Base-by-base conservation (phyloP, 2,888 invertebrate genomes). In the Calameuta pallipes region DNA sequence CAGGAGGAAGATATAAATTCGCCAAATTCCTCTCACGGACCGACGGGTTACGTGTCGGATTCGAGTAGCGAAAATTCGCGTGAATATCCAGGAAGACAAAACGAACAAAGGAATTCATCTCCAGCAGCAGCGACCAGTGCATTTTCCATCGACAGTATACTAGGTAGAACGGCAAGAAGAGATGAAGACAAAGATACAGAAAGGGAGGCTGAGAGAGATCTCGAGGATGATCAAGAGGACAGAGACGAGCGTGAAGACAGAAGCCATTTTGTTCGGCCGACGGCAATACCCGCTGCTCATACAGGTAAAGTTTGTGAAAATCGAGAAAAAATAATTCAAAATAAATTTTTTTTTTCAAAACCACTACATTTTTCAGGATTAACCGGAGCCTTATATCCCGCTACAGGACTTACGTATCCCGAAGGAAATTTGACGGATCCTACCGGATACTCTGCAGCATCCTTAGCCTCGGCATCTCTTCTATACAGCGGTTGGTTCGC, bases 401-500 rank as follows among this genome's bases (percentile, higher is more conserved):
- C 34, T 86, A 86, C 78, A 76, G 79, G 76, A 33, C 41, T 79
- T 31, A 84, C 23, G 85, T 85, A 76, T 85, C 87, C 75, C 80
- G 81, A 35, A 74, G 77, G 78, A 73, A 78, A 74, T 71, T 36
- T 82, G 70, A 13, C 88, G 13, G 90, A 90, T 82, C 83, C 89
- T 69, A 82, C 88, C 33, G 85, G 83, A 69, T 90, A 90, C 76
- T 87, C 90, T 1, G 85, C 89, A 56, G 87, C 90, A 4, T 91
- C 91, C 35, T 82, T 91, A 1, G 89, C 90, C 1, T 91, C 91
- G 3, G 90, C 91, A 3, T 90, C 91, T 0, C 81, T 91, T 33
- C 85, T 91, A 36, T 91, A 91, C 80, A 90, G 89, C 79, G 90
- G 88, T 78, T 91, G 91, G 91, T 89, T 91, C 79, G 87, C 87